phyloP scores from a whole-genome alignment of 2,113 vertebrate genomes.

The Carettochelys insculpta region DNA sequence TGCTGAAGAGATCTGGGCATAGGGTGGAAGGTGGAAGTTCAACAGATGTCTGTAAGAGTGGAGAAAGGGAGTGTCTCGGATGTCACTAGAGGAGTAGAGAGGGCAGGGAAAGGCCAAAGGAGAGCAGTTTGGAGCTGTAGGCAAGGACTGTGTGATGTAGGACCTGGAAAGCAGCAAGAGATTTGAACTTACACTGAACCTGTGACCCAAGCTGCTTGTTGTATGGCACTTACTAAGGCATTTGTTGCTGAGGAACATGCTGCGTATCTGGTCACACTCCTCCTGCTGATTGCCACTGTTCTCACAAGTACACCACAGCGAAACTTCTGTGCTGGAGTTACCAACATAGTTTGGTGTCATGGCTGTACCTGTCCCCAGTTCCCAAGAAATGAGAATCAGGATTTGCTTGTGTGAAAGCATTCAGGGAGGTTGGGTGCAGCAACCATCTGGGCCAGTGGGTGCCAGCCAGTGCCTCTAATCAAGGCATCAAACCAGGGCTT shows the following conservation, averaged over 20 bases:
- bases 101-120: neutral
- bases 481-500: neutral
- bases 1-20: neutral
- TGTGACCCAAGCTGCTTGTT: neutral
- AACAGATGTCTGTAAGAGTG: conserved; percentile 10
- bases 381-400: conserved; percentile 29
- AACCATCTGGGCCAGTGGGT: neutral
- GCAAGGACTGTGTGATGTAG: neutral
- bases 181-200: neutral
- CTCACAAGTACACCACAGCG: conserved; percentile 91
- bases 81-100: neutral
- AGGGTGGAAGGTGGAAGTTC: neutral
- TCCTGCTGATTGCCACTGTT: conserved; percentile 86
- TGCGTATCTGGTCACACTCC: conserved; percentile 84
- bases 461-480: neutral
- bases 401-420: neutral
- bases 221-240: conserved; percentile 88
- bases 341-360: conserved; percentile 95
- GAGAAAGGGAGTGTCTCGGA: neutral
- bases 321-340: conserved; percentile 85
- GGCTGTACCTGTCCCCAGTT: conserved; percentile 82
- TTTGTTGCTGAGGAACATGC: conserved; percentile 86
- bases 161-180: neutral
- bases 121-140: neutral
- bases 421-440: neutral